Conservation (phyloP, 2,113 vertebrate species). For the Gobius niger region DNA sequence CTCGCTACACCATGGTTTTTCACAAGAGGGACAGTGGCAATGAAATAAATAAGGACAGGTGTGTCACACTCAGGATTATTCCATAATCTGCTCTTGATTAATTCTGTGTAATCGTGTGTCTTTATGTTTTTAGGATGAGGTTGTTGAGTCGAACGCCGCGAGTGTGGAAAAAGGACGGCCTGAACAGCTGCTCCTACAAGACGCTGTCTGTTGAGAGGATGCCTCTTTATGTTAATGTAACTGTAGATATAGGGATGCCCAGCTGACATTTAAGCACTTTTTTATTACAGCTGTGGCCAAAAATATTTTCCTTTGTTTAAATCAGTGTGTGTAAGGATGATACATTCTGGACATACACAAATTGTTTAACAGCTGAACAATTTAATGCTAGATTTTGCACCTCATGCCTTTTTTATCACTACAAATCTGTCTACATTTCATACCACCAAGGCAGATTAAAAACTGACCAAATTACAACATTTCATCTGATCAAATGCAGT, state of each 20-base stretch:
- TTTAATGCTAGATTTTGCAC: slow-evolving; percentile 1
- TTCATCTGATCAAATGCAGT: not conserved
- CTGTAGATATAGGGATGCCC: slow-evolving; percentile 83
- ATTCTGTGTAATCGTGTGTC: not conserved
- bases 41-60: slow-evolving; percentile 86
- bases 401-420: slow-evolving; percentile 3
- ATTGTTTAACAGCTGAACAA: not conserved
- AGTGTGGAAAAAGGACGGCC: slow-evolving; percentile 87
- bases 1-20: slow-evolving; percentile 95
- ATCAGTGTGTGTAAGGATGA: slow-evolving; percentile 1
- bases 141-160: slow-evolving; percentile 80
- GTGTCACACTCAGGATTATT: not conserved
- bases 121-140: slow-evolving; percentile 78
- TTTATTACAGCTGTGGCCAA: slow-evolving; percentile 31
- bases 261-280: slow-evolving; percentile 39
- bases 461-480: too few species aligned
- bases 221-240: slow-evolving; percentile 89
- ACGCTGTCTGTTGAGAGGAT: slow-evolving; percentile 80
- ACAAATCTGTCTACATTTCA: not conserved
- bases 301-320: slow-evolving; percentile 9
- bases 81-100: not conserved
- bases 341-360: slow-evolving; percentile 20
- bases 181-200: slow-evolving; percentile 88
- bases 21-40: slow-evolving; percentile 92
- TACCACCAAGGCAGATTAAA: too few species aligned